Evolutionary conservation across 2,113 vertebrate species (phyloP).

Genomic region (Datnioides undecimradiatus): DNA sequence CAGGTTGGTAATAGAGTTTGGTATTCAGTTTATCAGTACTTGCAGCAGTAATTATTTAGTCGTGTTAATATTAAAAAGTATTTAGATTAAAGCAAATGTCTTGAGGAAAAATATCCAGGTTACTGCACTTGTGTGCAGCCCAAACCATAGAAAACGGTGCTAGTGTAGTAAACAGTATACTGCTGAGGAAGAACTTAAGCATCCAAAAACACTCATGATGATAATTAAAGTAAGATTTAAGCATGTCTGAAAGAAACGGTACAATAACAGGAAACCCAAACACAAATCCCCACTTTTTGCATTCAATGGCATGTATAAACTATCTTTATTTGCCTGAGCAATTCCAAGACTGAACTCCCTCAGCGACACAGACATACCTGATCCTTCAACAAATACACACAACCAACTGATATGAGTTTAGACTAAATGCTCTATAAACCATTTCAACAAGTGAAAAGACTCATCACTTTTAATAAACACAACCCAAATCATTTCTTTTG

Average conservation of each 20-base stretch:
- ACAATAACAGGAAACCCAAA: neutral
- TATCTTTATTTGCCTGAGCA: constrained; percentile 64
- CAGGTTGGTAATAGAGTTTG: neutral
- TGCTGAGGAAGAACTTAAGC: neutral
- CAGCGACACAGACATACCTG: constrained; percentile 25
- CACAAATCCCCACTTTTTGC: neutral
- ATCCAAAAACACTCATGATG: neutral
- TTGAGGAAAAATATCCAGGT: neutral
- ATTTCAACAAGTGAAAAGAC: neutral
- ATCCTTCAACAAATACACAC: constrained; percentile 51
- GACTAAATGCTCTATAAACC: neutral
- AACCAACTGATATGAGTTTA: constrained; percentile 20
- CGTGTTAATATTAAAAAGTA: neutral
- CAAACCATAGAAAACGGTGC: neutral
- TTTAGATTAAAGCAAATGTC: no score
- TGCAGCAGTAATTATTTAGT: neutral
- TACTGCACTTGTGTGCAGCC: neutral
- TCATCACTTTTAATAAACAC: constrained; percentile 17
- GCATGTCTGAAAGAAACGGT: neutral
- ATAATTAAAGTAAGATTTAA: no score
- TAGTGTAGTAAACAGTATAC: neutral
- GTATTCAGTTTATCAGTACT: neutral
- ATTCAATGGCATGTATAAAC: constrained; percentile 13
- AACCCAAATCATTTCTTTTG: neutral
- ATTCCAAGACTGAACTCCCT: constrained; percentile 45